phyloP scores from a whole-genome alignment of 2,888 invertebrate genomes.

The Cephus pygmeus region DNA sequence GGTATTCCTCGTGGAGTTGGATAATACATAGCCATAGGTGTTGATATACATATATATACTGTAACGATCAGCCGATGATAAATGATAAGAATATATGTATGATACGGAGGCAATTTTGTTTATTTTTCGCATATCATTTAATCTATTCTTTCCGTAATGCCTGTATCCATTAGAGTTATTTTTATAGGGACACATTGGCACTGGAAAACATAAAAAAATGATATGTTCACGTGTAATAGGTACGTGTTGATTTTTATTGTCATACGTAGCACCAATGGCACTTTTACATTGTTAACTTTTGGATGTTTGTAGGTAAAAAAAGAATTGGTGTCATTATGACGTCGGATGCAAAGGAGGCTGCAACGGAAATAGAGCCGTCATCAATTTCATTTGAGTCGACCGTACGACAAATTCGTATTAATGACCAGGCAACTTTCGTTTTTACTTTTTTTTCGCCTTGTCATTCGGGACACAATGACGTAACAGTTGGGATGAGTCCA shows the following conservation, averaged over 20 bases:
- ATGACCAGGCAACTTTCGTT: constrained; percentile 54
- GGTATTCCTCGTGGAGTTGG: neutral
- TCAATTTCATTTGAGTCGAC: constrained; percentile 40
- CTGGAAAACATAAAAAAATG: neutral
- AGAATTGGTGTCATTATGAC: neutral
- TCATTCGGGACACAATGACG: constrained; percentile 42
- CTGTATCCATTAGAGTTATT: neutral
- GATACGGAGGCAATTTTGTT: neutral
- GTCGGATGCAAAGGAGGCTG: constrained; percentile 17
- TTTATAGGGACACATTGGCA: neutral
- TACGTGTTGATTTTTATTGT: neutral
- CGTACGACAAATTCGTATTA: constrained; percentile 59
- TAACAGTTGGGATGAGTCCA: constrained; percentile 48
- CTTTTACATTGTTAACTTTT: constrained; percentile 15
- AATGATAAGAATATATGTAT: neutral
- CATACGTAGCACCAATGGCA: neutral
- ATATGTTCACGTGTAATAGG: neutral
- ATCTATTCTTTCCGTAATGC: neutral
- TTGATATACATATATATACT: too few relatives aligned
- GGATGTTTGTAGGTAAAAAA: constrained; percentile 14
- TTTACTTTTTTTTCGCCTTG: constrained; percentile 41
- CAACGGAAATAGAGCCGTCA: constrained; percentile 54
- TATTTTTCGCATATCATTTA: neutral
- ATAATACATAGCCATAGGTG: too few relatives aligned
- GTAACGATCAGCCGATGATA: too few relatives aligned